Evolutionary conservation across 2,113 vertebrate genomes (phyloP).

Genomic region (Istiophorus platypterus): DNA sequence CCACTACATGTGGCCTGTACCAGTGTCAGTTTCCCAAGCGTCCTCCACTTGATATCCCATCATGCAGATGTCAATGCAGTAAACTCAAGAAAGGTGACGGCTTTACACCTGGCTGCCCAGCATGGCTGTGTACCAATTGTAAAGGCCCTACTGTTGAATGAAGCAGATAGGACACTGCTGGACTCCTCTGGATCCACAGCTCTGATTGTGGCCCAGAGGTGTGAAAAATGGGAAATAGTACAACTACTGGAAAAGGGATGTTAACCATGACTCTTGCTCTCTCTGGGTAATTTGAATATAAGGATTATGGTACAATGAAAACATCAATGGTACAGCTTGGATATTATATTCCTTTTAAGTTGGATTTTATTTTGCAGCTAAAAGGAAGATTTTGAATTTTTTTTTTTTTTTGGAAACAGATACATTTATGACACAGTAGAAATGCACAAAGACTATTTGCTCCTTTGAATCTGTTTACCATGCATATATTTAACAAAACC

Average conservation of each 20-base stretch:
- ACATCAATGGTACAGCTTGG: background rate
- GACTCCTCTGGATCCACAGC: constrained; percentile 83
- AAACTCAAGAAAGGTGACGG: constrained; percentile 83
- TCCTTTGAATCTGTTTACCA: background rate
- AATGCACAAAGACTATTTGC: background rate
- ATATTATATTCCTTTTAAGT: background rate
- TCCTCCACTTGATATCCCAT: constrained; percentile 85
- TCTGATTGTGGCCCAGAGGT: constrained; percentile 82
- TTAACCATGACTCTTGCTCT: background rate
- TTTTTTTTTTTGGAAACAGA: no score
- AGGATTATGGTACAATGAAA: background rate
- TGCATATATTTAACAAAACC: background rate
- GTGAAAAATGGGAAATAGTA: constrained; percentile 78
- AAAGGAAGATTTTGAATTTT: background rate
- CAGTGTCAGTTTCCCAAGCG: constrained; percentile 78
- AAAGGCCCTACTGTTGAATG: constrained; percentile 85
- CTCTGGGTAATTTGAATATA: background rate
- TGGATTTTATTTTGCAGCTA: background rate
- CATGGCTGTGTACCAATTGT: constrained; percentile 83
- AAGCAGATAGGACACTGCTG: constrained; percentile 72
- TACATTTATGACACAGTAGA: background rate
- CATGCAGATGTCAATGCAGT: constrained; percentile 81
- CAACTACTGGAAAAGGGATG: constrained; percentile 73
- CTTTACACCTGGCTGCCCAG: constrained; percentile 87
- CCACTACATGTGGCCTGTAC: constrained; percentile 88